Conservation (phyloP, 2,113 vertebrate species). For the Reinhardtius hippoglossoides region DNA sequence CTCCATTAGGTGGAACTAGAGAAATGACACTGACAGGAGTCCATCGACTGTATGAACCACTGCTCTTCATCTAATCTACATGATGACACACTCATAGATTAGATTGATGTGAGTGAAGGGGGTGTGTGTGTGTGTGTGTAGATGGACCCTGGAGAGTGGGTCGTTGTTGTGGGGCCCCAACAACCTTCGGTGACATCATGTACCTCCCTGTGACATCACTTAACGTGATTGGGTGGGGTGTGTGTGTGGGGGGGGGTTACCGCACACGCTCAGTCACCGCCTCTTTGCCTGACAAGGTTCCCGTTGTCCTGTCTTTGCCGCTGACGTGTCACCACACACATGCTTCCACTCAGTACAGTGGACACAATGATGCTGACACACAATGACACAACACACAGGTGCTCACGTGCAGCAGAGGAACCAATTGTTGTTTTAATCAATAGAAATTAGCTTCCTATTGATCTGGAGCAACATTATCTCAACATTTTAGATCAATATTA, state of each 20-base stretch:
- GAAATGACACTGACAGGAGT: slow-evolving; percentile 35
- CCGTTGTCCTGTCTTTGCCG: slow-evolving; percentile 21
- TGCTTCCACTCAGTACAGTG: too few species aligned
- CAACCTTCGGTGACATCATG: slow-evolving; percentile 53
- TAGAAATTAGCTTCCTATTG: slow-evolving; percentile 21
- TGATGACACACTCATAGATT: slow-evolving; percentile 46
- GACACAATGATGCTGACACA: too few species aligned
- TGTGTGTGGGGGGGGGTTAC: neutral
- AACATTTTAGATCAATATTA: neutral
- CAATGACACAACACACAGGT: neutral
- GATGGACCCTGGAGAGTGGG: slow-evolving; percentile 15
- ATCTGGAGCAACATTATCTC: slow-evolving; percentile 12
- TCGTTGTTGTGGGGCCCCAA: slow-evolving; percentile 5
- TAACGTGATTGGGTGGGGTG: slow-evolving; percentile 61
- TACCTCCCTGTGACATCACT: slow-evolving; percentile 58
- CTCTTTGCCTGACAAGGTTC: slow-evolving; percentile 23
- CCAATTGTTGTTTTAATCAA: neutral
- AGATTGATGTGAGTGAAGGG: slow-evolving; percentile 45
- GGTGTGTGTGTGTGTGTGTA: slow-evolving; percentile 17
- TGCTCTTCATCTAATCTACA: slow-evolving; percentile 52
- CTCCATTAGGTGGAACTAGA: slow-evolving; percentile 32
- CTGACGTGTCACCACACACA: slow-evolving; percentile 6
- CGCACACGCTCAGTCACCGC: slow-evolving; percentile 19
- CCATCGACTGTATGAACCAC: slow-evolving; percentile 33
- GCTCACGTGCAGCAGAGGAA: slow-evolving; percentile 7